These are phyloP conservation scores for Clarias gariepinus DNA, from an alignment of 2,113 vertebrate genomes.

Conservation along the genomic window DNA sequence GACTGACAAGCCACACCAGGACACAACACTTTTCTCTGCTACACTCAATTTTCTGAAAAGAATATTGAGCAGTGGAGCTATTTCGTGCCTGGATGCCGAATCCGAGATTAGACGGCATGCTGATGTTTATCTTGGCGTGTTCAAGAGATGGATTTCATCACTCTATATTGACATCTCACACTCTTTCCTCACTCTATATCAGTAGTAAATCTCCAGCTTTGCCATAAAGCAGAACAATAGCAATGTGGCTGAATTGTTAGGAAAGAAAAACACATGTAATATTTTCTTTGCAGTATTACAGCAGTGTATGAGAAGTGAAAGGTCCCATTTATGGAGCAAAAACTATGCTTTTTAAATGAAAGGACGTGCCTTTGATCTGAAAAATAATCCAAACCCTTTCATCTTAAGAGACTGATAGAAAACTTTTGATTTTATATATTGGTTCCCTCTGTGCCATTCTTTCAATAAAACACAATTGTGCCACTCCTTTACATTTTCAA, in stretches of 20 bases:
- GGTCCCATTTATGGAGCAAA: constrained; percentile 37
- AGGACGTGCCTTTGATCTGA: constrained; percentile 45
- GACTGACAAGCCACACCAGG: constrained; percentile 34
- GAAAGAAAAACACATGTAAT: constrained; percentile 9
- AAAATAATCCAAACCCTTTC: constrained; percentile 53
- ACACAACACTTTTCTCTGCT: constrained; percentile 3
- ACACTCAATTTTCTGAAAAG: constrained; percentile 38
- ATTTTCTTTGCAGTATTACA: constrained; percentile 43
- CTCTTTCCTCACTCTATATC: constrained; percentile 33
- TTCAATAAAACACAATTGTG: constrained; percentile 11
- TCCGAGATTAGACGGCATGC: constrained; percentile 43
- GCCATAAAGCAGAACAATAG: constrained; percentile 31
- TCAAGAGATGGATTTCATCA: constrained; percentile 36
- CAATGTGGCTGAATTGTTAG: not conserved
- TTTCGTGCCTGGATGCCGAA: constrained; percentile 31
- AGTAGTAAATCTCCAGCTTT: constrained; percentile 30
- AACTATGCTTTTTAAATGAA: constrained; percentile 43
- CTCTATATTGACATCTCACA: constrained; percentile 23
- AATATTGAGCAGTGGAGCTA: constrained; percentile 33
- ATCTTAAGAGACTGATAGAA: constrained; percentile 35
- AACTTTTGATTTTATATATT: constrained; percentile 30
- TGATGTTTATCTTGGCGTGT: constrained; percentile 47
- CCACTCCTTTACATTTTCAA: not conserved
- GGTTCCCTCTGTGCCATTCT: not conserved
- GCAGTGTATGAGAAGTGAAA: not conserved